A percentile compares a stretch with the other conserved stretches of the same genome.
These are phyloP conservation scores for Schizothorax lantsangensis DNA, from an alignment of 2,797 vertebrate genomes.

Conservation along the genomic window DNA sequence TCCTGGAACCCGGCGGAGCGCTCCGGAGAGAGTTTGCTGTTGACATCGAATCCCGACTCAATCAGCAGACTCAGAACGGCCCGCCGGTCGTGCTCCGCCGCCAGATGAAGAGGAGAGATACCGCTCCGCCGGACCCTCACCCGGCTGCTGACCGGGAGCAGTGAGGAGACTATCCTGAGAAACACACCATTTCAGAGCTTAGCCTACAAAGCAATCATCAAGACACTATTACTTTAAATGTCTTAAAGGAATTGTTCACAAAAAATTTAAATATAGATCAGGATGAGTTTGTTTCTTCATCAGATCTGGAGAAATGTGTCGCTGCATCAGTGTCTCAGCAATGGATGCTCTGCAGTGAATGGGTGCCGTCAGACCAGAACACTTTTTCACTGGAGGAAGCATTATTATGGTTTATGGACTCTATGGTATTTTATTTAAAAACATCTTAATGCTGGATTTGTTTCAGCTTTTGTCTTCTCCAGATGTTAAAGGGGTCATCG, in stretches of 20 bases:
- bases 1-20: slow-evolving; percentile 86
- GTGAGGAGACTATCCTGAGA: slow-evolving; percentile 87
- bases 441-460: no score
- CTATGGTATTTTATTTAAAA: no score
- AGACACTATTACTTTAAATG: not conserved
- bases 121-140: slow-evolving; percentile 85
- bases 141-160: slow-evolving; percentile 90
- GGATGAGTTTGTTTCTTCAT: not conserved
- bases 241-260: not conserved
- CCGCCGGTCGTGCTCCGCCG: slow-evolving; percentile 87
- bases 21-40: slow-evolving; percentile 81
- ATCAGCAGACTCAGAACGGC: slow-evolving; percentile 86
- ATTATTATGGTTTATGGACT: no score
- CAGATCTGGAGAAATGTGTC: no score
- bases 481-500: no score
- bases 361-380: no score
- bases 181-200: not conserved
- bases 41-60: slow-evolving; percentile 88
- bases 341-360: no score
- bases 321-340: no score
- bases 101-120: slow-evolving; percentile 93
- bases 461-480: no score
- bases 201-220: not conserved
- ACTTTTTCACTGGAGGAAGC: no score
- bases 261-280: not conserved